A percentile compares a stretch with the other conserved stretches of the same genome.
phyloP scores from a whole-genome alignment of 2,113 vertebrate genomes.

The Equus przewalskii region DNA sequence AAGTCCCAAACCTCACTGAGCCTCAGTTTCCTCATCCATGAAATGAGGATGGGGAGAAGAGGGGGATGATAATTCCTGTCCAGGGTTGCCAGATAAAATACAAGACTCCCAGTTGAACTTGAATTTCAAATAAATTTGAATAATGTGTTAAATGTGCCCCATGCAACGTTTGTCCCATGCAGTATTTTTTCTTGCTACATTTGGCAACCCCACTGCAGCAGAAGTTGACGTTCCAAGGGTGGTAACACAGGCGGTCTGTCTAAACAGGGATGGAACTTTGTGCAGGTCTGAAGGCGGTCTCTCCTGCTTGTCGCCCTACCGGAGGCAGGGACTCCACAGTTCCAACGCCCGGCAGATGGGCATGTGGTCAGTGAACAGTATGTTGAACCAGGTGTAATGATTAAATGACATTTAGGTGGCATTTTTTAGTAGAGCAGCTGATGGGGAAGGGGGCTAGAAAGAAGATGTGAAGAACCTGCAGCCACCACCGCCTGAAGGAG shows the following conservation, averaged over 20 bases:
- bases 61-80: background rate
- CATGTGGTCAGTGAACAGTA: background rate
- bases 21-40: background rate
- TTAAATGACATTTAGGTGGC: background rate
- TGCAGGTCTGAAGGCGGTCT: background rate
- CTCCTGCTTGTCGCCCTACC: background rate
- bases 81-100: background rate
- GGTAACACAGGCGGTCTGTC: background rate
- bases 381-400: background rate
- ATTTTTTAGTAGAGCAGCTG: background rate
- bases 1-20: background rate
- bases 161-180: background rate
- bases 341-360: rapidly evolving
- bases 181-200: background rate
- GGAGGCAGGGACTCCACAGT: background rate
- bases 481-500: background rate
- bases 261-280: background rate
- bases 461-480: background rate
- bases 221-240: background rate
- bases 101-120: background rate
- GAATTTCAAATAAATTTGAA: background rate
- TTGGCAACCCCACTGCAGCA: background rate
- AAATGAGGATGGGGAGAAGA: background rate
- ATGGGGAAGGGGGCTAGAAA: background rate
- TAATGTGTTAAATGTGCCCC: background rate